Conservation (phyloP, 1,140 invertebrate species). For the Planococcus citri region DNA sequence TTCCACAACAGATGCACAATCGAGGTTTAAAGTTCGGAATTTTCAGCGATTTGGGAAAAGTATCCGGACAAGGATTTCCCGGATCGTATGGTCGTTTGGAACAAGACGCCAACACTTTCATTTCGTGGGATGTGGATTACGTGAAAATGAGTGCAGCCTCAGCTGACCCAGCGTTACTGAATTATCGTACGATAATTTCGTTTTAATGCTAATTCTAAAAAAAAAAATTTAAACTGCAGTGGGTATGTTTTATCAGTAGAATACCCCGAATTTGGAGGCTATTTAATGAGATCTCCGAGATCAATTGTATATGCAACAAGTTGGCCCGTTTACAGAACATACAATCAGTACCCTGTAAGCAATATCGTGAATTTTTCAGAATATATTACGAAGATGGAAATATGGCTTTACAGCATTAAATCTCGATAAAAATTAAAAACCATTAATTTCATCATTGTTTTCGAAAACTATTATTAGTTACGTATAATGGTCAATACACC, state of each 20-base stretch:
- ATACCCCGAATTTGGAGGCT: conserved; percentile 57
- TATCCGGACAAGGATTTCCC: not conserved
- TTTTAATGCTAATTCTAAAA: not conserved
- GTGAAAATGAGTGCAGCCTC: conserved; percentile 8
- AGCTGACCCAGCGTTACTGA: not conserved
- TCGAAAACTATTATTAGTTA: too few relatives aligned
- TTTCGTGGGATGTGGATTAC: not conserved
- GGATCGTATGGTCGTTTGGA: not conserved
- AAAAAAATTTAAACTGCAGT: not conserved
- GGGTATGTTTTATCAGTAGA: conserved; percentile 42
- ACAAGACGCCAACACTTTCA: not conserved
- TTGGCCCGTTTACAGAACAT: conserved; percentile 68
- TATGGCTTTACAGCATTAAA: too few relatives aligned
- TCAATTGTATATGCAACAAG: conserved; percentile 79
- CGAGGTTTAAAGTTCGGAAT: not conserved
- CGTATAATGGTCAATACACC: not conserved
- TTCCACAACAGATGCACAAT: not conserved
- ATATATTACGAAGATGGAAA: not conserved
- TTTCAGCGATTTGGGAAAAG: not conserved
- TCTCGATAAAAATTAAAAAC: not conserved
- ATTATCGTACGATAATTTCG: not conserved
- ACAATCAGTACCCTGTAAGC: conserved; percentile 37
- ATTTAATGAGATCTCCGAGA: conserved; percentile 57
- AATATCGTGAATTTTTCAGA: too few relatives aligned
- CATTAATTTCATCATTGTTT: too few relatives aligned